Evolutionary conservation across 92 coral and sea anemone genomes (phyloP).

Genomic region (Actinostola sp.): DNA sequence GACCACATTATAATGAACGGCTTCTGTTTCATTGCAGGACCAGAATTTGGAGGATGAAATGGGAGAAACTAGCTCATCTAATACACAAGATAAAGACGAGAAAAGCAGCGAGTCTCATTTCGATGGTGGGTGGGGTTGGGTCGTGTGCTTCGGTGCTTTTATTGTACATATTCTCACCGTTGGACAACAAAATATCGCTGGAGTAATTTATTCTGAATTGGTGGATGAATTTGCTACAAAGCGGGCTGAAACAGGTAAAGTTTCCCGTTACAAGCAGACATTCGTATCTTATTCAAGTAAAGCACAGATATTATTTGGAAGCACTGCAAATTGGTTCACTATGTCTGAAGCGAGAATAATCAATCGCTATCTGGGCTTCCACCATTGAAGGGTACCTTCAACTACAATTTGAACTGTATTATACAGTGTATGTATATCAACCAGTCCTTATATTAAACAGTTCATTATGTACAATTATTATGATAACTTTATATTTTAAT

Average conservation of each 20-base stretch:
- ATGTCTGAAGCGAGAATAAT: too few relatives aligned
- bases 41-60: slow-evolving; percentile 1
- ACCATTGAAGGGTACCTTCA: too few relatives aligned
- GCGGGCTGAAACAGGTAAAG: slow-evolving; percentile 56
- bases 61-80: background rate
- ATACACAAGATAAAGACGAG: slow-evolving; percentile 4
- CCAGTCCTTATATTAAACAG: too few relatives aligned
- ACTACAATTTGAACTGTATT: too few relatives aligned
- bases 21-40: background rate
- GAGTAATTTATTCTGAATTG: slow-evolving; percentile 51
- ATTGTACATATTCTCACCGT: slow-evolving; percentile 51
- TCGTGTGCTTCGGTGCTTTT: slow-evolving; percentile 53
- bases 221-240: slow-evolving; percentile 49
- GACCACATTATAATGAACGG: background rate
- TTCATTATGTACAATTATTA: too few relatives aligned
- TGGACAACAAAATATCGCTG: slow-evolving; percentile 61
- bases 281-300: background rate
- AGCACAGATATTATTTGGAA: background rate
- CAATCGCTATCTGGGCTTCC: too few relatives aligned
- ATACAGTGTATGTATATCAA: too few relatives aligned
- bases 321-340: too few relatives aligned
- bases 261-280: background rate
- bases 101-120: slow-evolving; percentile 3
- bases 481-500: too few relatives aligned
- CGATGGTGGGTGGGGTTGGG: slow-evolving; percentile 72